Conservation (phyloP, 2,888 invertebrate species). For the Andrena flavipes region DNA sequence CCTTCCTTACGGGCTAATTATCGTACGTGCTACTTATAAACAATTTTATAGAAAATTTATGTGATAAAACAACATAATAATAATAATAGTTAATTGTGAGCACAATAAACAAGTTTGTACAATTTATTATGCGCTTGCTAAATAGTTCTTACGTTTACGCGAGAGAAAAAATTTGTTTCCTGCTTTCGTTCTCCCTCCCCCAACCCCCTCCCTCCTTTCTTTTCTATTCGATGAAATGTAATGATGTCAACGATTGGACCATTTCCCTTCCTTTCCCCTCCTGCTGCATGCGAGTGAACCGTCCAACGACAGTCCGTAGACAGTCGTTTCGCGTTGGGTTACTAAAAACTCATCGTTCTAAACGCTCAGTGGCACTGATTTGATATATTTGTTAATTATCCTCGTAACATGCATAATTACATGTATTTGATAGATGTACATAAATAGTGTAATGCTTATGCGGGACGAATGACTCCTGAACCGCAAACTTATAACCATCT, state of each 20-base stretch:
- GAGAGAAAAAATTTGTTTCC: conserved; percentile 60
- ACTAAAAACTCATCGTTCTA: conserved; percentile 64
- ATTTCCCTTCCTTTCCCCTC: conserved; percentile 16
- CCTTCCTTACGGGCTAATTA: conserved; percentile 74
- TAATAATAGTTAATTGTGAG: conserved; percentile 80
- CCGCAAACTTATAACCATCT: conserved; percentile 55
- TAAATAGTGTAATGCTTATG: conserved; percentile 58
- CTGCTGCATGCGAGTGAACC: conserved; percentile 25
- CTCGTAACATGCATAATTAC: conserved; percentile 63
- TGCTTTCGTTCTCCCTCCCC: background rate
- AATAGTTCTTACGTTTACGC: conserved; percentile 75
- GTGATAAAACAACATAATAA: conserved; percentile 82
- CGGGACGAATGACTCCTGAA: conserved; percentile 64
- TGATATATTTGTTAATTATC: conserved; percentile 63
- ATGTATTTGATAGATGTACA: conserved; percentile 58
- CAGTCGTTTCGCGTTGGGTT: conserved; percentile 33
- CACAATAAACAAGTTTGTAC: conserved; percentile 84
- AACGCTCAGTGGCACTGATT: conserved; percentile 72
- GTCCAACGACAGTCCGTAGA: conserved; percentile 21
- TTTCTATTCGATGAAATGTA: conserved; percentile 50
- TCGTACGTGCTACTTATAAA: conserved; percentile 80
- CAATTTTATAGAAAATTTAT: conserved; percentile 83
- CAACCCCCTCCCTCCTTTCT: background rate
- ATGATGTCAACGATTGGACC: conserved; percentile 49
- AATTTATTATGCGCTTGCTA: conserved; percentile 83